Base-by-base conservation (phyloP, 2,797 vertebrate genomes). In the Melopsittacus undulatus region DNA sequence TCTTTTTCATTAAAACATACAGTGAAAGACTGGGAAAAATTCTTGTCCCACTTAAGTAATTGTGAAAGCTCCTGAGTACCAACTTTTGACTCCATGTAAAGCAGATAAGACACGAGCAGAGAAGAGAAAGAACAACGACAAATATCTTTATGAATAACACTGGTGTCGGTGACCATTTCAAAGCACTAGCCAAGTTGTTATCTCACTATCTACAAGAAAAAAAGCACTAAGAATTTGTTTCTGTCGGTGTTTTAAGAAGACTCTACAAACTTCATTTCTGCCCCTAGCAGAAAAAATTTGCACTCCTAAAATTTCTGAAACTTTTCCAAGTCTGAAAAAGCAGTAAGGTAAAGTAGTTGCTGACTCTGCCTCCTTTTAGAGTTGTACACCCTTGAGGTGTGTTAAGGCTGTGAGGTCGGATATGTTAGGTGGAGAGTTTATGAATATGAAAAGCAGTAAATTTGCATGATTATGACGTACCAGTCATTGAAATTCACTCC, bases 361-460 rank as follows among this genome's bases (percentile, higher is more conserved):
- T 96, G 91, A 95, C 83, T 97, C 48, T 92, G 67, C 26, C 80
- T 96, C 69, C 70, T 96, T 95, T 93, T 94, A 73, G 46, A 81
- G 27, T 61, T 87, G 36, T 76, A 95, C 46, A 94, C 38, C 85
- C 87, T 89, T 95, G 88, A 95, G 66, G 62, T 96, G 66, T 94
- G 75, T 94, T 89, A 92, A 46, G 87, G 24, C 56, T 96, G 81
- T 94, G 90, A 96, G 94, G 74, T 36, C 84, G 40, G 66, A 59
- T 95, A 87, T 91, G 54, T 93, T 96, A 94, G 86, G 49, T 95
- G 63, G 84, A 94, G 73, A 13, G 49, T 96, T 95, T 96, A 95
- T 94, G 80, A 97, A 77, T 95, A 96, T 92, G 87, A 97, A 96
- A 96, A 94, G 23, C 45, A 88, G 59, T 62, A 96, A 69, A 93